Percentiles rank a stretch among this genome's conserved stretches.
Evolutionary conservation across 2,888 invertebrate genomes (phyloP).

Genomic region (Ormyrus pomaceus): DNA sequence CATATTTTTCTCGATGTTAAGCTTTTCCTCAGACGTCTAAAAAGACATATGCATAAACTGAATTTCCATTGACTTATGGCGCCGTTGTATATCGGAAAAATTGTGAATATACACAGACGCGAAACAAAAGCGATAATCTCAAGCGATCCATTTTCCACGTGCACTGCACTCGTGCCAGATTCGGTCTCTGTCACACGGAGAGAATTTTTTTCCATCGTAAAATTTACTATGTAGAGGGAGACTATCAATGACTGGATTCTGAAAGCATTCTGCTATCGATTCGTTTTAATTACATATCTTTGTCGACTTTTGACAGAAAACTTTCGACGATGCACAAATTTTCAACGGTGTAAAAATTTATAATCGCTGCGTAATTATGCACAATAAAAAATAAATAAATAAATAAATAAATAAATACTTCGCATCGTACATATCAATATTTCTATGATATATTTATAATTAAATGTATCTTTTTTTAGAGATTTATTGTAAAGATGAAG

Average conservation of each 20-base stretch:
- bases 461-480: conserved; percentile 16
- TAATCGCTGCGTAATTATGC: neutral
- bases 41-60: conserved; percentile 27
- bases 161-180: conserved; percentile 25
- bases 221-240: neutral
- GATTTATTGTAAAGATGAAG: neutral
- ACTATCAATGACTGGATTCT: neutral
- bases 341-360: neutral
- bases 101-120: conserved; percentile 34
- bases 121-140: conserved; percentile 19
- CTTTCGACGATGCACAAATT: neutral
- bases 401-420: neutral
- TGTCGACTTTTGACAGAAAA: neutral
- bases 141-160: conserved; percentile 18
- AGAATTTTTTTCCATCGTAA: conserved; percentile 1
- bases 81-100: conserved; percentile 33
- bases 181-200: neutral
- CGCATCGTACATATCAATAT: conserved; percentile 25
- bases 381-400: neutral
- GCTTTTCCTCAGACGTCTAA: conserved; percentile 70
- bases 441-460: conserved; percentile 21
- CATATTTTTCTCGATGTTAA: conserved; percentile 74
- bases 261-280: neutral
- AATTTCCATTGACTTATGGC: conserved; percentile 62
- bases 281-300: neutral